Conservation (phyloP, 92 coral and sea anemone genomes). For the Heteractis magnifica region DNA sequence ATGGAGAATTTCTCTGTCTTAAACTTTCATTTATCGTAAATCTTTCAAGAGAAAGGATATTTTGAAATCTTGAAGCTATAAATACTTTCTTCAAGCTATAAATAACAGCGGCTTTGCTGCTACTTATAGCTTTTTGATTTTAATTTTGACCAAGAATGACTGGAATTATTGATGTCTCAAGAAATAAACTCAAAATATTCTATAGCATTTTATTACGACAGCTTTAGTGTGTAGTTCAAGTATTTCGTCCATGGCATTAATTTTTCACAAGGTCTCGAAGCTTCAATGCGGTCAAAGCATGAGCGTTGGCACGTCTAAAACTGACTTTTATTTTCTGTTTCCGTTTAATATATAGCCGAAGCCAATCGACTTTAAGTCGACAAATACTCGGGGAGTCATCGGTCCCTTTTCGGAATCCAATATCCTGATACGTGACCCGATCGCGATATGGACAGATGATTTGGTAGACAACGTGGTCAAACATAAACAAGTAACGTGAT, state of each 20-base stretch:
- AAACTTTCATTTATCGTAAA: too few relatives aligned
- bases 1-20: too few relatives aligned
- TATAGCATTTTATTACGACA: background rate
- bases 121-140: too few relatives aligned
- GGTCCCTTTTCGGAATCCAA: conserved; percentile 17
- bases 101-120: too few relatives aligned
- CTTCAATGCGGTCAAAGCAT: background rate
- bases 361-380: background rate
- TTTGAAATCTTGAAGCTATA: too few relatives aligned
- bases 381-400: conserved; percentile 13
- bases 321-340: background rate
- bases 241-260: background rate
- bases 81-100: too few relatives aligned
- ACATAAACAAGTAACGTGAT: conserved; percentile 14
- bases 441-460: conserved; percentile 36
- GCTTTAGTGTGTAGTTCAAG: background rate
- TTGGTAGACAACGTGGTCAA: conserved; percentile 33
- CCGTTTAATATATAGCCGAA: background rate
- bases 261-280: background rate
- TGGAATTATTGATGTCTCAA: background rate
- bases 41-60: too few relatives aligned
- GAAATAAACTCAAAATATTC: background rate
- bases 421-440: conserved; percentile 31
- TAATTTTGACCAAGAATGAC: background rate
- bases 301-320: conserved; percentile 16